These are phyloP conservation scores for Iselma pallidipennis DNA, from an alignment of 2,888 invertebrate species.

Conservation along the genomic window DNA sequence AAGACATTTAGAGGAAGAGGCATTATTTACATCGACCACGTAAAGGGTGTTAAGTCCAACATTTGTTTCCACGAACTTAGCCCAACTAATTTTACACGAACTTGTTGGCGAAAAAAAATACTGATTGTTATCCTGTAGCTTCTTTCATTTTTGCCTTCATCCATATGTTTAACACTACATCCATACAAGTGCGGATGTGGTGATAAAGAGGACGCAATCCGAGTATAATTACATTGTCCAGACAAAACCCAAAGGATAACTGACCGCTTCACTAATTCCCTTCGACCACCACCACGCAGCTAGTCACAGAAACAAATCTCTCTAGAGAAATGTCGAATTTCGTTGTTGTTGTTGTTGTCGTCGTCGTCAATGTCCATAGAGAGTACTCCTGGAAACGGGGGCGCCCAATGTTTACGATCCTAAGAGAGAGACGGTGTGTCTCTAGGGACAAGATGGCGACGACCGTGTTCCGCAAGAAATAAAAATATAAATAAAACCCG, in stretches of 20 bases:
- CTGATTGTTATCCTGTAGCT: too few species aligned
- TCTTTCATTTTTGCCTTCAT: too few species aligned
- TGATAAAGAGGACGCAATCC: not conserved
- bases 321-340: constrained; percentile 22
- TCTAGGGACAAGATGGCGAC: constrained; percentile 40
- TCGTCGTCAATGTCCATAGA: constrained; percentile 6
- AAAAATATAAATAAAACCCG: constrained; percentile 47
- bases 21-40: too few species aligned
- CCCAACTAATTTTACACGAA: too few species aligned
- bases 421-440: constrained; percentile 34
- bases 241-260: constrained; percentile 27
- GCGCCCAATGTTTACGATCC: constrained; percentile 38
- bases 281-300: not conserved
- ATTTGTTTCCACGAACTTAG: too few species aligned
- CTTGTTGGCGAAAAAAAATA: too few species aligned
- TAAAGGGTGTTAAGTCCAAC: too few species aligned
- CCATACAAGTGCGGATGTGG: not conserved
- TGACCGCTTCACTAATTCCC: not conserved
- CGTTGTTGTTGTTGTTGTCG: constrained; percentile 37
- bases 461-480: constrained; percentile 39
- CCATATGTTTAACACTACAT: too few species aligned
- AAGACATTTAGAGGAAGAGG: too few species aligned
- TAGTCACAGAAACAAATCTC: not conserved
- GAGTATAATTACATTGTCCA: constrained; percentile 3
- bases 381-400: not conserved